Evolutionary conservation across 2,888 invertebrate genomes (phyloP), one percentile per base, ranked within the genome.

Genomic region (Caenorhabditis drosophilae): DNA sequence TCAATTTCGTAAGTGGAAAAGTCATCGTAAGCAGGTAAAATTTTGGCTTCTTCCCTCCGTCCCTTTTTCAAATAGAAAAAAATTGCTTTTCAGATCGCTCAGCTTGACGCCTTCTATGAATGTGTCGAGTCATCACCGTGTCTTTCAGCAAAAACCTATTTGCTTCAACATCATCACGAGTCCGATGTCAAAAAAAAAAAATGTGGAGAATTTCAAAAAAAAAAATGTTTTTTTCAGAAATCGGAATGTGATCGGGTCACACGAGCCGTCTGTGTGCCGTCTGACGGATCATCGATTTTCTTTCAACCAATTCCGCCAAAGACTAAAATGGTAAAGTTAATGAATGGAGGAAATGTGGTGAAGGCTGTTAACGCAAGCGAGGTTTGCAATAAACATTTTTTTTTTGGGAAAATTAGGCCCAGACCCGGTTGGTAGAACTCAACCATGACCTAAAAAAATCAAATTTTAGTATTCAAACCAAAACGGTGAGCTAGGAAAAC

Each of bases 261-360:
- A 6, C 53, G 64, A 11, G 69, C 73, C 9, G 55, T 73, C 26
- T 56, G 63, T 38, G 62, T 70, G 7, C 73, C 69, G 15, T 52
- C 69, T 15, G 52, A 56, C 15, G 49, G 61, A 20, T 50, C 52
- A 11, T 60, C 72, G 11, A 61, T 64, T 12, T 73, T 73, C 54
- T 73, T 70, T 40, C 73, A 73, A 45, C 73, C 73, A 15, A 62
- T 62, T 27, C 62, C 62, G 11, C 62, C 62, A n/a, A 62, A 62
- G 49, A 52, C 62, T 11, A 62, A 62, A 48, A 25, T 47, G 2
- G 48, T 52, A 35, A 46, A 52, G 7, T 57, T 48, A 16, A n/a
- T n/a, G n/a, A n/a, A n/a, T n/a, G 18, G 16, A 15, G 44, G 27
- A 27, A 52, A 57, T 20, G 49, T 57, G 11, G 12, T 57, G 20